Base-by-base conservation (phyloP, 1,140 invertebrate genomes). In the Bombus confusus region DNA sequence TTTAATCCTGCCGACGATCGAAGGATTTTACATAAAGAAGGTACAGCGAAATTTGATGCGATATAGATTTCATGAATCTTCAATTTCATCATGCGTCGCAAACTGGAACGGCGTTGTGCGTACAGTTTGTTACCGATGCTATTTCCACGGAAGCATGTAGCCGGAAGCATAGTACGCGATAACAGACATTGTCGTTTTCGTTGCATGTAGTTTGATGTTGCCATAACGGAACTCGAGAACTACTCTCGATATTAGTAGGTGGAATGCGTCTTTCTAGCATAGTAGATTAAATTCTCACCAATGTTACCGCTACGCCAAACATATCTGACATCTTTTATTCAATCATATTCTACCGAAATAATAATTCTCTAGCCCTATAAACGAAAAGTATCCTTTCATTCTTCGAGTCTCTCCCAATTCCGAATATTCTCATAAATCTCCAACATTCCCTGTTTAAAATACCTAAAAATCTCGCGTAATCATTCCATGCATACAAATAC, bases 151-250 rank as follows among this genome's bases (percentile, higher is more conserved):
- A 59, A 57, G 10, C 75, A 78, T 64, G 64, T 78, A 84, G 66
- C 82, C 75, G 34, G 82, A 84, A 84, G 64, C 47, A 22, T 28
- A 12, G 8, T 12, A 59, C 66, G 37, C 75, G 75, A 84, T 84
- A 84, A 71, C 82, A 78, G 66, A 78, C 37, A 84, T 79, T 79
- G 82, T 84, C 75, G 82, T 84, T 84, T 79, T 62, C 82, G 82
- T 71, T 69, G 64, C 28, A 25, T 52, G 31, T 43, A 83, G 74
- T 83, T 71, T 83, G 74, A 83, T 69, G 52, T 6, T 8, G 22
- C 34, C 18, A 22, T 59, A 79, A 77, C 73, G 64, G 74, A 69
- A 83, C 81, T 83, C 47, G 81, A n/a, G 75, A 84, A 84, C 82
- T 78, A 69, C n/a, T 59, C 37, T 15, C 18, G 18, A 57, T 34